Evolutionary conservation across 2,888 invertebrate genomes (phyloP).

Genomic region (Dorcus parallelipipedus): DNA sequence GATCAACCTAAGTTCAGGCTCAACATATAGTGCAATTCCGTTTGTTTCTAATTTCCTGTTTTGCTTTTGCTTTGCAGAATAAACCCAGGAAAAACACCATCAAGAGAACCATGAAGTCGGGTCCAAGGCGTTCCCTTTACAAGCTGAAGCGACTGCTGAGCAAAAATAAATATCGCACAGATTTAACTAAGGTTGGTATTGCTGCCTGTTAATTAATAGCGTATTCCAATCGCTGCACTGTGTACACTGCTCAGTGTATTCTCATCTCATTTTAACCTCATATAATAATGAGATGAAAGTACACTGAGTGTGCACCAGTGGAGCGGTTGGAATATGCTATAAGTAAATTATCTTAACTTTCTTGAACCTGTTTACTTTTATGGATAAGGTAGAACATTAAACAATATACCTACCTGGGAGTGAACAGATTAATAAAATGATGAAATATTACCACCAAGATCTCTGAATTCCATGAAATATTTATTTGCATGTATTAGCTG

Average conservation of each 20-base stretch:
- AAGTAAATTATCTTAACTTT: background rate
- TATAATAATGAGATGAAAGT: no score
- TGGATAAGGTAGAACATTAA: background rate
- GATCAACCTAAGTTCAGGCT: conserved; percentile 8
- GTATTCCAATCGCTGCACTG: no score
- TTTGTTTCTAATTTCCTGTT: background rate
- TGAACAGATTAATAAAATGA: conserved; percentile 14
- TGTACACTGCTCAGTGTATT: no score
- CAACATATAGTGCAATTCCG: background rate
- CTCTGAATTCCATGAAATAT: conserved; percentile 43
- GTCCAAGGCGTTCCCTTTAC: conserved; percentile 80
- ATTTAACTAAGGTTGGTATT: conserved; percentile 68
- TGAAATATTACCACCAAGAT: conserved; percentile 48
- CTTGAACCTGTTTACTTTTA: background rate
- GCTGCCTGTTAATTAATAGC: conserved; percentile 4
- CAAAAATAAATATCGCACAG: conserved; percentile 83
- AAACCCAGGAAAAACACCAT: conserved; percentile 77
- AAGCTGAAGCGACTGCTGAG: conserved; percentile 79
- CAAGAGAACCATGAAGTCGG: conserved; percentile 80
- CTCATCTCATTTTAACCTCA: no score
- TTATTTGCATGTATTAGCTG: conserved; percentile 18
- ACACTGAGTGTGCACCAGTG: no score
- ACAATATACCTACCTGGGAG: background rate
- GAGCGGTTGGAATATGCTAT: no score
- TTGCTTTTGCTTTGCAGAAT: conserved; percentile 47